Percentiles rank a stretch among this genome's conserved stretches.
These are phyloP conservation scores for Drosophila trapezifrons DNA, from an alignment of 1,140 invertebrate genomes.

Conservation along the genomic window DNA sequence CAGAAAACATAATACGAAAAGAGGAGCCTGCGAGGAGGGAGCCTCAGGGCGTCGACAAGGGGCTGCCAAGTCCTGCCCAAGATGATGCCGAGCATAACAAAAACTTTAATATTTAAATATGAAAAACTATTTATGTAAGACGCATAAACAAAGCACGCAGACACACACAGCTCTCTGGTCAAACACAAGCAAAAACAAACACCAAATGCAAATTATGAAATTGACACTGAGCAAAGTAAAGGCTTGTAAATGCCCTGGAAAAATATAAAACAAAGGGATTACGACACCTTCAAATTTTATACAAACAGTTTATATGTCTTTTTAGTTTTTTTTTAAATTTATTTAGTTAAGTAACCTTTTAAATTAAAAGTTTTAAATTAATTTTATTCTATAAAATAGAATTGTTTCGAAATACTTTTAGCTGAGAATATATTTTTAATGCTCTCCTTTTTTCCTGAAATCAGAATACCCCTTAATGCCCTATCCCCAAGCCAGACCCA, in stretches of 20 bases:
- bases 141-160: constrained; percentile 30
- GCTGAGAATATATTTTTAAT: neutral
- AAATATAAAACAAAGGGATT: no score
- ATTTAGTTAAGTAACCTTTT: neutral
- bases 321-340: neutral
- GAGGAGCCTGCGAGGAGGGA: neutral
- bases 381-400: no score
- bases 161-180: constrained; percentile 24
- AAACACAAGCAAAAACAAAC: constrained; percentile 51
- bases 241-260: neutral
- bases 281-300: no score
- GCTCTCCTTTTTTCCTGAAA: neutral
- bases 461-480: neutral
- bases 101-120: constrained; percentile 77
- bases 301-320: no score
- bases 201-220: constrained; percentile 43
- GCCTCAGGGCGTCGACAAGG: constrained; percentile 1
- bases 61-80: constrained; percentile 16
- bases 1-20: constrained; percentile 54
- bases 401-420: no score
- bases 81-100: constrained; percentile 43
- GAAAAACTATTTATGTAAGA: constrained; percentile 65
- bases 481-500: constrained; percentile 11
- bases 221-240: neutral
- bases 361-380: no score